phyloP scores from a whole-genome alignment of 2,113 vertebrate species.

The Brachirus orientalis region DNA sequence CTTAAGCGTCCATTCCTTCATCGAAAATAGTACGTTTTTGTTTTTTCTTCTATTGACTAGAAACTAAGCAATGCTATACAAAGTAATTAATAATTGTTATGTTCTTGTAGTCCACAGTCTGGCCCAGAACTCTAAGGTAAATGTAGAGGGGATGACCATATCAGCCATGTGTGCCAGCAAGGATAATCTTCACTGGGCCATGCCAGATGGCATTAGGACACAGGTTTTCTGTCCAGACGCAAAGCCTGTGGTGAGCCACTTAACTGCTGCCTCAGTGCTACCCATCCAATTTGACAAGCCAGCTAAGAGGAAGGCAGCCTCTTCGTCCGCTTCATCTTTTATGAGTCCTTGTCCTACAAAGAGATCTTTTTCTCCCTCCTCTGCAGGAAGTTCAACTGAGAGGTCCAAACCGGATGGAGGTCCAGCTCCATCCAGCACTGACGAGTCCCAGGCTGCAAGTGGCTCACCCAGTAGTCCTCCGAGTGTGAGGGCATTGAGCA shows the following conservation, averaged over 20 bases:
- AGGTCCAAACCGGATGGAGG: not conserved
- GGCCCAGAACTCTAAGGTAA: slow-evolving; percentile 92
- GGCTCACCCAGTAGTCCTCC: not conserved
- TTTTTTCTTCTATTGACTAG: not conserved
- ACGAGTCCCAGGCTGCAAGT: not conserved
- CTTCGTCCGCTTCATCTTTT: not conserved
- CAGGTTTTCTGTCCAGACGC: not conserved
- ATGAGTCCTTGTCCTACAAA: not conserved
- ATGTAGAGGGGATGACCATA: slow-evolving; percentile 91
- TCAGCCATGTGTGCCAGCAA: slow-evolving; percentile 89
- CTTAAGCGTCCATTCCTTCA: slow-evolving; percentile 87
- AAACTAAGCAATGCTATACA: not conserved
- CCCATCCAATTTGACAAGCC: not conserved
- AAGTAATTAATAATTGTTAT: not conserved
- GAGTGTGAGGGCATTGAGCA: not conserved
- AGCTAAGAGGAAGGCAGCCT: not conserved
- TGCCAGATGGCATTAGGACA: slow-evolving; percentile 78
- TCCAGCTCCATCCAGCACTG: not conserved
- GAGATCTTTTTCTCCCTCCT: not conserved
- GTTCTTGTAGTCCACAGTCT: slow-evolving; percentile 73
- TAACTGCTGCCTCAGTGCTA: not conserved
- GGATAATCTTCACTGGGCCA: slow-evolving; percentile 87
- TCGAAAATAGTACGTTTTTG: slow-evolving; percentile 84
- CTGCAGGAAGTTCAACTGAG: not conserved
- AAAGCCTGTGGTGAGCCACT: not conserved